Evolutionary conservation across 2,113 vertebrate species (phyloP).

Genomic region (Columbina picui): DNA sequence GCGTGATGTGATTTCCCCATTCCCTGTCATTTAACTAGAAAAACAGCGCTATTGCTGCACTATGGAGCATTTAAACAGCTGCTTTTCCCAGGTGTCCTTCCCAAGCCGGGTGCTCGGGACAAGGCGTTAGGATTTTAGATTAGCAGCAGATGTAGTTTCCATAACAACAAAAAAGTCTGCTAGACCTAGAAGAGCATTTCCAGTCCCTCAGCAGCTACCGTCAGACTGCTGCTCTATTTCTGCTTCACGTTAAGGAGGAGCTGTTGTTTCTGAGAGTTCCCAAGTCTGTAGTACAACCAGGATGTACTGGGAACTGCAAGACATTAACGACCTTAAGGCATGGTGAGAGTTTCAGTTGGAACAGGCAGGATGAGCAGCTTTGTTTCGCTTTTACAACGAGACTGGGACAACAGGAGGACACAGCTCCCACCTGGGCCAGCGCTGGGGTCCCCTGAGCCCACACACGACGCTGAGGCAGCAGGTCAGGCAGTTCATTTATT

Average conservation of each 20-base stretch:
- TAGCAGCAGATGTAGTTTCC: slow-evolving; percentile 45
- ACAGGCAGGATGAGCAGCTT: background rate
- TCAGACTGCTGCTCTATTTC: background rate
- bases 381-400: background rate
- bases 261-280: background rate
- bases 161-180: slow-evolving; percentile 37
- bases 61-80: background rate
- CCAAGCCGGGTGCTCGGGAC: background rate
- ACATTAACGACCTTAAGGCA: background rate
- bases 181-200: background rate
- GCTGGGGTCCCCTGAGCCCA: background rate
- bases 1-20: background rate
- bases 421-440: background rate
- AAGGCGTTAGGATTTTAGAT: background rate
- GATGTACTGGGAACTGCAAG: background rate
- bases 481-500: slow-evolving; percentile 66
- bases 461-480: background rate
- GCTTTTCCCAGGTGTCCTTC: background rate
- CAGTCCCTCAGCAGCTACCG: background rate
- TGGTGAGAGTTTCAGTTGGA: background rate
- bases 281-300: background rate
- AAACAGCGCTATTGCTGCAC: background rate
- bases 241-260: slow-evolving; percentile 11
- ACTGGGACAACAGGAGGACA: background rate
- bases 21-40: background rate